Evolutionary conservation across 2,888 invertebrate genomes (phyloP).

Genomic region (Oscheius sp.): DNA sequence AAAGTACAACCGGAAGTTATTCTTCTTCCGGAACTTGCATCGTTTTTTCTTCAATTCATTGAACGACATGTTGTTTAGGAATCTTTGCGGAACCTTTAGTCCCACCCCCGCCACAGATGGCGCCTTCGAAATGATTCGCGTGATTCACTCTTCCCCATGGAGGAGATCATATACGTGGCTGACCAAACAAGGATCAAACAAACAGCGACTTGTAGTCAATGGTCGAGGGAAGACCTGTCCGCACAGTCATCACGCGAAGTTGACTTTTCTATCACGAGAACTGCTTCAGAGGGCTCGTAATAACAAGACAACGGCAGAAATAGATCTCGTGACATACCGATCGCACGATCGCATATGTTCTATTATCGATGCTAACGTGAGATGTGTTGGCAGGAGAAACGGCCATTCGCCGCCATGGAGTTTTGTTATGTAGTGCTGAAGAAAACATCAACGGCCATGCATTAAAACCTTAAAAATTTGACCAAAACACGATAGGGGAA

Average conservation of each 20-base stretch:
- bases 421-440: too few relatives aligned
- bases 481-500: neutral
- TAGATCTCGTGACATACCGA: neutral
- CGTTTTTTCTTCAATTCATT: constrained; percentile 1
- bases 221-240: constrained; percentile 23
- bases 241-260: constrained; percentile 21
- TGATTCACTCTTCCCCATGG: constrained; percentile 20
- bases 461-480: neutral
- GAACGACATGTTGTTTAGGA: neutral
- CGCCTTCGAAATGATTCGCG: constrained; percentile 14
- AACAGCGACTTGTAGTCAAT: constrained; percentile 24
- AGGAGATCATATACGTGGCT: constrained; percentile 24
- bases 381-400: too few relatives aligned
- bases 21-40: constrained; percentile 5
- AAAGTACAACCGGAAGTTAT: constrained; percentile 10
- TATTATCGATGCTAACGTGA: too few relatives aligned
- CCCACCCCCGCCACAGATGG: constrained; percentile 27
- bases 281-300: constrained; percentile 20
- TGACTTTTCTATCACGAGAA: constrained; percentile 24
- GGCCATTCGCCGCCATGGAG: too few relatives aligned
- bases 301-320: neutral
- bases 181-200: constrained; percentile 30
- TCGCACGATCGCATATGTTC: neutral
- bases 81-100: constrained; percentile 15
- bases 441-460: neutral